A percentile compares a stretch with the other conserved stretches of the same genome.
phyloP scores from a whole-genome alignment of 2,797 vertebrate species.

The Ceyx erithaca region DNA sequence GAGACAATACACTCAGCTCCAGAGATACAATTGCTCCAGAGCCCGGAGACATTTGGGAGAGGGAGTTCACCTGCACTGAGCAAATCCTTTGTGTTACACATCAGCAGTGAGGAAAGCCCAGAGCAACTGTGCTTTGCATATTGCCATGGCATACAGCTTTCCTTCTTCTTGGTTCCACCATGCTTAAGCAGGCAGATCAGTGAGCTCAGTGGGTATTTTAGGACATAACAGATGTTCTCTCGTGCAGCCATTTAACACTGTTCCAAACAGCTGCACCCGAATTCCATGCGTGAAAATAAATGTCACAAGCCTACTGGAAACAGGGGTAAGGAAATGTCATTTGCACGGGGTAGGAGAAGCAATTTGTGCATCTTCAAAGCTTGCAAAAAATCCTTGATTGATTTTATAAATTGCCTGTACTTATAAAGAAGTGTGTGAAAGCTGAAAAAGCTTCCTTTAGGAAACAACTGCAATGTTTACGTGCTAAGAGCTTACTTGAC shows the following conservation, averaged over 20 bases:
- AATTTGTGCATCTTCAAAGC: background rate
- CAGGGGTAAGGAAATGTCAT: background rate
- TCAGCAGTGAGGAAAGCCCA: background rate
- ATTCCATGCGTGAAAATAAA: background rate
- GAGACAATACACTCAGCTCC: background rate
- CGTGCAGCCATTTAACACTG: background rate
- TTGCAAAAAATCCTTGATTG: background rate
- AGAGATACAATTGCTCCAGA: conserved; percentile 16
- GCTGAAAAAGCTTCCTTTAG: background rate
- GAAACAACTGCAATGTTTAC: background rate
- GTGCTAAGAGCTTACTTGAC: background rate
- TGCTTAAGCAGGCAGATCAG: background rate
- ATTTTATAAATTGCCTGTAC: background rate
- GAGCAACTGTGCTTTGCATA: background rate
- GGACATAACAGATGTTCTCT: background rate
- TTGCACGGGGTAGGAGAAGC: background rate
- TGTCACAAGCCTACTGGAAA: background rate
- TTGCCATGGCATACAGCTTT: background rate
- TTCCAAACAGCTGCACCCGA: background rate
- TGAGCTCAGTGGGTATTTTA: background rate
- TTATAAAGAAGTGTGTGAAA: background rate
- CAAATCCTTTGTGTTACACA: conserved; percentile 12
- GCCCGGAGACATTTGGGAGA: conserved; percentile 25
- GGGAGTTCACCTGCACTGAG: background rate
- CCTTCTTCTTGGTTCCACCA: background rate